Percentiles rank a stretch among this genome's conserved stretches.
These are phyloP conservation scores for Zaprionus taronus DNA, from an alignment of 1,140 invertebrate species.

Conservation along the genomic window DNA sequence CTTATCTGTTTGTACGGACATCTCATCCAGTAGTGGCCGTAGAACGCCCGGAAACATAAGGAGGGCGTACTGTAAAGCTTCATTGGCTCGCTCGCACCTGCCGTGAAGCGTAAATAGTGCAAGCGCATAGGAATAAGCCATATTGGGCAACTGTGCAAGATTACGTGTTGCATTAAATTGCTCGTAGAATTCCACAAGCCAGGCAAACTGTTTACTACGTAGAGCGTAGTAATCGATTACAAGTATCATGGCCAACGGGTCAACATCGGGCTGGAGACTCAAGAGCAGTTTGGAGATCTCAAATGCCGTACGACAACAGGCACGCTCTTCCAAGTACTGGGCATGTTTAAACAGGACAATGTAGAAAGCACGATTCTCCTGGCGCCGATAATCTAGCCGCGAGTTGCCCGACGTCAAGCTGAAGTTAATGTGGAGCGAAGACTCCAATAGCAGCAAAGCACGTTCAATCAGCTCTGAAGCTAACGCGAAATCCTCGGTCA, in stretches of 20 bases:
- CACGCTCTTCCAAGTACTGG: slow-evolving; percentile 91
- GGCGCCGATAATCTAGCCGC: slow-evolving; percentile 91
- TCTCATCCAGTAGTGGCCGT: slow-evolving; percentile 90
- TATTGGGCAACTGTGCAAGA: slow-evolving; percentile 93
- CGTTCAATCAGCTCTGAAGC: slow-evolving; percentile 92
- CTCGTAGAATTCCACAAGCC: slow-evolving; percentile 90
- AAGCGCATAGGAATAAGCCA: slow-evolving; percentile 93
- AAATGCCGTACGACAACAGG: slow-evolving; percentile 92
- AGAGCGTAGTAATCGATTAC: slow-evolving; percentile 95
- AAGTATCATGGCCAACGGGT: slow-evolving; percentile 93
- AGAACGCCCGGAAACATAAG: slow-evolving; percentile 94
- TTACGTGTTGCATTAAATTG: slow-evolving; percentile 89
- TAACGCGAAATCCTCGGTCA: slow-evolving; percentile 92
- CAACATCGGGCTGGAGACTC: slow-evolving; percentile 92
- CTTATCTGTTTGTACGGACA: slow-evolving; percentile 89
- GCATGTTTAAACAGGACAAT: slow-evolving; percentile 94
- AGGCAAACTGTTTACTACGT: slow-evolving; percentile 92
- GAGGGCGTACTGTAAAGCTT: slow-evolving; percentile 90
- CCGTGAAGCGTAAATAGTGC: slow-evolving; percentile 88
- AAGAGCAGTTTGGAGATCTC: slow-evolving; percentile 91
- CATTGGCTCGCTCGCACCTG: slow-evolving; percentile 86
- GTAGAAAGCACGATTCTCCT: slow-evolving; percentile 94
- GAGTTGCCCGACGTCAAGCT: slow-evolving; percentile 90
- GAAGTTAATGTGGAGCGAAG: slow-evolving; percentile 92
- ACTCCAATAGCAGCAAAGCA: slow-evolving; percentile 91